These are phyloP conservation scores for Daphoenositta chrysoptera DNA, from an alignment of 2,113 vertebrate species.

Conservation along the genomic window DNA sequence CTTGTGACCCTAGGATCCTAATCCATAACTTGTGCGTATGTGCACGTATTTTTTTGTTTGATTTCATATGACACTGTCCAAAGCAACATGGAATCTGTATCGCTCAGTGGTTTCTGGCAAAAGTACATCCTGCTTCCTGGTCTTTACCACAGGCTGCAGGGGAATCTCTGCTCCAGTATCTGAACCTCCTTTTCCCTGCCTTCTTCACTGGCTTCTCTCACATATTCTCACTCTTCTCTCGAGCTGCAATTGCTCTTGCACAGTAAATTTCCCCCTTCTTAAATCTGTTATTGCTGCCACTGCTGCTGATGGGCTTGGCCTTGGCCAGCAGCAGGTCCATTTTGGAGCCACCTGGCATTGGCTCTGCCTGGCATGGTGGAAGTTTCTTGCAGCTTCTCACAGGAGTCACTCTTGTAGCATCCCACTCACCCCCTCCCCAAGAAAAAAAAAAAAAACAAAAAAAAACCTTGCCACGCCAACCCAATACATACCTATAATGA, in stretches of 20 bases:
- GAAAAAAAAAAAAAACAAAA: not conserved
- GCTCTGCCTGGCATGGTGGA: not conserved
- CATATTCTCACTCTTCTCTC: not conserved
- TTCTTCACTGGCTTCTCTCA: not conserved
- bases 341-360: not conserved
- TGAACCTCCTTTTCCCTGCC: not conserved
- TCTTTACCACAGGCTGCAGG: not conserved
- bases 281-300: not conserved
- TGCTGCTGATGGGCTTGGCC: not conserved
- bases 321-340: not conserved
- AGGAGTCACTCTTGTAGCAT: not conserved
- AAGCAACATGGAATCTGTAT: not conserved
- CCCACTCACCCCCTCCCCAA: rapidly evolving
- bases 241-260: not conserved
- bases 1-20: not conserved
- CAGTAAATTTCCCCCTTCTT: not conserved
- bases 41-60: not conserved
- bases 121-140: not conserved
- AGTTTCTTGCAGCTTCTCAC: not conserved
- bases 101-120: not conserved
- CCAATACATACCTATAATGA: not conserved
- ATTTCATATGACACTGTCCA: not conserved
- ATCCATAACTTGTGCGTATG: not conserved
- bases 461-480: not conserved
- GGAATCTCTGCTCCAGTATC: not conserved